These are phyloP conservation scores for Cyphomyrus discorhynchus DNA, from an alignment of 2,113 vertebrate species.

Conservation along the genomic window DNA sequence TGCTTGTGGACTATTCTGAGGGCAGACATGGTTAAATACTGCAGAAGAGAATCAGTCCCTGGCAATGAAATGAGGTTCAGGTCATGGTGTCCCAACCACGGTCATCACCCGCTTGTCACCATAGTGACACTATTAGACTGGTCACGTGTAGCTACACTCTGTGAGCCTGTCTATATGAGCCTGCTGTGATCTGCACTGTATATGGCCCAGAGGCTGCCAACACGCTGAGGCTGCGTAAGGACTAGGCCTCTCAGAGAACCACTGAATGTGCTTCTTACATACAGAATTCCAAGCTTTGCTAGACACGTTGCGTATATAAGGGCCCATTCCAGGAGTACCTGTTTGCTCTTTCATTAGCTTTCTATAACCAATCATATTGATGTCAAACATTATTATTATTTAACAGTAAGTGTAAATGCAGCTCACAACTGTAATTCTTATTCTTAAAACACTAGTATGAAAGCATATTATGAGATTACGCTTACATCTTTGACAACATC, in stretches of 20 bases:
- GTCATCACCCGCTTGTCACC: neutral
- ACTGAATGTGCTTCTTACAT: neutral
- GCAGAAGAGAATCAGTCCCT: neutral
- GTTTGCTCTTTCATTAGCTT: neutral
- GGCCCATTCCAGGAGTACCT: neutral
- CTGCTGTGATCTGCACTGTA: neutral
- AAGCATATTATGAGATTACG: neutral
- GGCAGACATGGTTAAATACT: neutral
- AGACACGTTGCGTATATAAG: neutral
- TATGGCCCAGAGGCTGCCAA: neutral
- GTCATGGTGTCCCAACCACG: neutral
- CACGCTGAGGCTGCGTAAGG: neutral
- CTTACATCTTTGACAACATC: neutral
- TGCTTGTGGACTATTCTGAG: neutral
- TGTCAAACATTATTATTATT: neutral
- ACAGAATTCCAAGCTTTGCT: neutral
- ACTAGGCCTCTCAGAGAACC: neutral
- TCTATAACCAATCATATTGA: neutral
- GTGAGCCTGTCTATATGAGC: neutral
- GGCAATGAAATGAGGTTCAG: neutral
- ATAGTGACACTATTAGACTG: neutral
- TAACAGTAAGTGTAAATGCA: neutral
- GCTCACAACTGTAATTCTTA: neutral
- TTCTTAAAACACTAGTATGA: neutral
- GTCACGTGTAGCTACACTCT: neutral